Percentiles rank a stretch among this genome's conserved stretches.
These are phyloP conservation scores for Stylophora pistillata DNA, from an alignment of 64 coral and sea anemone species.

Conservation along the genomic window DNA sequence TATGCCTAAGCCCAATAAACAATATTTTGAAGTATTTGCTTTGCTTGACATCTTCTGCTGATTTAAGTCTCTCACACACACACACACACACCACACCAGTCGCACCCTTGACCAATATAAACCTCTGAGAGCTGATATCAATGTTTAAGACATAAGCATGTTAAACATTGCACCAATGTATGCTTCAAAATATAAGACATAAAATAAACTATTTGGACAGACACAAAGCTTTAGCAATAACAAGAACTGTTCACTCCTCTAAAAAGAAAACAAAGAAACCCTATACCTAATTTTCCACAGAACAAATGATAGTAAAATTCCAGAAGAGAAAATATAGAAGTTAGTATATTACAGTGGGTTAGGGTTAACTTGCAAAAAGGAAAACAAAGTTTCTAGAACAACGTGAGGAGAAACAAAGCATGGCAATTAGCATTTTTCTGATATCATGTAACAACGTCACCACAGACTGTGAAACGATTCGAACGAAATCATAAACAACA, in stretches of 20 bases:
- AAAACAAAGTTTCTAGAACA: not conserved
- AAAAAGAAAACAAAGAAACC: not conserved
- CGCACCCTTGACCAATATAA: not conserved
- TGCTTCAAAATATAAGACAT: not conserved
- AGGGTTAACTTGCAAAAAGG: not conserved
- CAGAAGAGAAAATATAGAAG: not conserved
- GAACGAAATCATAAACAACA: not conserved
- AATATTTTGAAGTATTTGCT: not conserved
- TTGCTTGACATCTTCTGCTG: not conserved
- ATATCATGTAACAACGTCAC: too few species aligned
- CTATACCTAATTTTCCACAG: not conserved
- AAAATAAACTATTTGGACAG: slow-evolving; percentile 17
- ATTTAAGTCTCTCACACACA: not conserved
- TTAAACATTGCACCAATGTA: not conserved
- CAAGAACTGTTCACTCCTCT: not conserved
- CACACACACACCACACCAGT: not conserved
- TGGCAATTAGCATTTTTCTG: too few species aligned
- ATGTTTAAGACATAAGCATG: not conserved
- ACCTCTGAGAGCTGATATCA: not conserved
- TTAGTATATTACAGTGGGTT: not conserved
- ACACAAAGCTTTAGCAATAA: slow-evolving; percentile 17
- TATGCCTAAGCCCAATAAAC: not conserved
- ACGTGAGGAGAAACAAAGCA: not conserved
- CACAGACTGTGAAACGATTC: not conserved
- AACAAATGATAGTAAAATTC: slow-evolving; percentile 14